A percentile compares a stretch with the other conserved stretches of the same genome.
phyloP scores from a whole-genome alignment of 2,113 vertebrate genomes.

The Sylvilagus bachmani region DNA sequence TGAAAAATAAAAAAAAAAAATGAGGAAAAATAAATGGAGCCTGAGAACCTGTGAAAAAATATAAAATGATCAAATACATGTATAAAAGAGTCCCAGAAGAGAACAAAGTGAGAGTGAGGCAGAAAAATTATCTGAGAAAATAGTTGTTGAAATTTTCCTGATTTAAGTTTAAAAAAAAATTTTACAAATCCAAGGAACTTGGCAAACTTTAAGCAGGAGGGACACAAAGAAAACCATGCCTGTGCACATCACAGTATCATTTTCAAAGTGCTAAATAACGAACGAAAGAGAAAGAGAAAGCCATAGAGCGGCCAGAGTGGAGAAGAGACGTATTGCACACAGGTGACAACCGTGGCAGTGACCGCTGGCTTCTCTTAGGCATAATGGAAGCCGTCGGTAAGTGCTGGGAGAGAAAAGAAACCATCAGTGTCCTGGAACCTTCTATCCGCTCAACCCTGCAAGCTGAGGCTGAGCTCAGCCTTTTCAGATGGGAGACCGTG shows the following conservation, averaged over 20 bases:
- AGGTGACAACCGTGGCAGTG: background rate
- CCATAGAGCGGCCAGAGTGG: background rate
- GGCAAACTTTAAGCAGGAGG: too few relatives aligned
- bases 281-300: background rate
- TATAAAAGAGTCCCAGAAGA: background rate
- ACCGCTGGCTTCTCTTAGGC: background rate
- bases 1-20: too few relatives aligned
- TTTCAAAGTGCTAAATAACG: background rate
- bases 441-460: slow-evolving; percentile 21
- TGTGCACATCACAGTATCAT: background rate
- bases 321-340: background rate
- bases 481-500: background rate
- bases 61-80: too few relatives aligned
- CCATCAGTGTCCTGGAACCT: background rate
- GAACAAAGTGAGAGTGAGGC: background rate
- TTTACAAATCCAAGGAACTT: background rate
- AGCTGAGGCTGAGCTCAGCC: background rate
- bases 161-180: background rate
- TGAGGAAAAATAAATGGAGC: too few relatives aligned
- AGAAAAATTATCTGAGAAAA: background rate
- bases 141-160: background rate
- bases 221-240: background rate
- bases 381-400: background rate
- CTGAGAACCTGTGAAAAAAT: too few relatives aligned
- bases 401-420: background rate